Evolutionary conservation across 2,888 invertebrate species (phyloP).

Genomic region (Calephelis perditalis): DNA sequence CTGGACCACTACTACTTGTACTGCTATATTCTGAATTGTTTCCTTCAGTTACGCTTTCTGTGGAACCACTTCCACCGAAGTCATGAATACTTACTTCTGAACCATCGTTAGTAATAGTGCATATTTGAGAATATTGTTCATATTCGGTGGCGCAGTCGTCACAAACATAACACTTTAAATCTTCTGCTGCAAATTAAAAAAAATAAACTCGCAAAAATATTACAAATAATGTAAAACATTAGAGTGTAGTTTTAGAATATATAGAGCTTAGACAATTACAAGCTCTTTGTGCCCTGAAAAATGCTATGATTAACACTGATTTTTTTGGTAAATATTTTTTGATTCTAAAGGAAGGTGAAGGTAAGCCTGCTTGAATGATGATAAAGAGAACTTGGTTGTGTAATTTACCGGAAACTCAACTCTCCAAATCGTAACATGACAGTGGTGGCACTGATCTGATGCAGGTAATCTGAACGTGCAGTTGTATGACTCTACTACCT

Average conservation of each 20-base stretch:
- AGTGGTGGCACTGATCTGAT: too few relatives aligned
- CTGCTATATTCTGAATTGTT: not conserved
- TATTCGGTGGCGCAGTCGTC: slow-evolving; percentile 38
- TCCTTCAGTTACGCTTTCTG: slow-evolving; percentile 3
- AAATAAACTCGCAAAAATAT: not conserved
- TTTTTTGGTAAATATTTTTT: too few relatives aligned
- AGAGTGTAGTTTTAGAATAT: not conserved
- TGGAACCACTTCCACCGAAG: not conserved
- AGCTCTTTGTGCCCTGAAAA: not conserved
- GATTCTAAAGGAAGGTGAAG: too few relatives aligned
- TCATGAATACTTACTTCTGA: not conserved
- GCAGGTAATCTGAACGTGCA: too few relatives aligned
- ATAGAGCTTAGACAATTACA: slow-evolving; percentile 8
- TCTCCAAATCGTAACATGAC: too few relatives aligned
- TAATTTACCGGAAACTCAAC: too few relatives aligned
- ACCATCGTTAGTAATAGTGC: slow-evolving; percentile 25
- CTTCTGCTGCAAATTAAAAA: slow-evolving; percentile 35
- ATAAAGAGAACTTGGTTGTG: too few relatives aligned
- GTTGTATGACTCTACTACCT: too few relatives aligned
- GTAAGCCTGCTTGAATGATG: too few relatives aligned
- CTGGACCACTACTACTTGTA: not conserved
- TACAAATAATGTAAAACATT: not conserved
- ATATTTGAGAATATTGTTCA: slow-evolving; percentile 35
- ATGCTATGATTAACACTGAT: too few relatives aligned
- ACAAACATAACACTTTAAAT: slow-evolving; percentile 49